phyloP scores from a whole-genome alignment of 2,888 invertebrate species.

The Drosophila pegasa region DNA sequence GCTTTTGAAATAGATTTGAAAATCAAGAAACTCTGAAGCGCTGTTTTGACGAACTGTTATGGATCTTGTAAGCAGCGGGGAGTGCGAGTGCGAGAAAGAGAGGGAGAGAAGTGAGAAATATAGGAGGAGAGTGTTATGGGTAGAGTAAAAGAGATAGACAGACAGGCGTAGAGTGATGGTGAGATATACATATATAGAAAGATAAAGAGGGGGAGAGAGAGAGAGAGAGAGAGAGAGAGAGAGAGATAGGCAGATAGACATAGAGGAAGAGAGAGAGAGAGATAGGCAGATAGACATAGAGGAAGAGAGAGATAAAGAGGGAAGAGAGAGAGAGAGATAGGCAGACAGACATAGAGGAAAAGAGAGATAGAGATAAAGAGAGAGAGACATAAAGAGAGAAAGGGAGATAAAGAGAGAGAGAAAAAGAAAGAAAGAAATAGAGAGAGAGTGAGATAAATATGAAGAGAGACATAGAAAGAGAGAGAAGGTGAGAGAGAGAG shows the following conservation, averaged over 20 bases:
- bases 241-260: background rate
- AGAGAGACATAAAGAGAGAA: background rate
- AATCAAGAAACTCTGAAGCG: slow-evolving; percentile 2
- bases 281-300: too few species aligned
- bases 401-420: background rate
- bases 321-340: background rate
- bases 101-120: too few species aligned
- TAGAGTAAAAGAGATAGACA: background rate
- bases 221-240: background rate
- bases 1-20: background rate
- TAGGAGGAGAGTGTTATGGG: too few species aligned
- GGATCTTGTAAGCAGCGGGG: background rate
- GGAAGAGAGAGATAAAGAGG: too few species aligned
- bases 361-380: background rate
- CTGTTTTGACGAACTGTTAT: background rate
- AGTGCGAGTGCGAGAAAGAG: too few species aligned
- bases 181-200: too few species aligned
- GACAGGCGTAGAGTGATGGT: too few species aligned
- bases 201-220: background rate
- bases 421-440: background rate
- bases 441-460: background rate
- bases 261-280: background rate
- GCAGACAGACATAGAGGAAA: too few species aligned
- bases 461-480: too few species aligned
- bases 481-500: background rate